These are phyloP conservation scores for Mythimna loreyi DNA, from an alignment of 2,888 invertebrate species.

Conservation along the genomic window DNA sequence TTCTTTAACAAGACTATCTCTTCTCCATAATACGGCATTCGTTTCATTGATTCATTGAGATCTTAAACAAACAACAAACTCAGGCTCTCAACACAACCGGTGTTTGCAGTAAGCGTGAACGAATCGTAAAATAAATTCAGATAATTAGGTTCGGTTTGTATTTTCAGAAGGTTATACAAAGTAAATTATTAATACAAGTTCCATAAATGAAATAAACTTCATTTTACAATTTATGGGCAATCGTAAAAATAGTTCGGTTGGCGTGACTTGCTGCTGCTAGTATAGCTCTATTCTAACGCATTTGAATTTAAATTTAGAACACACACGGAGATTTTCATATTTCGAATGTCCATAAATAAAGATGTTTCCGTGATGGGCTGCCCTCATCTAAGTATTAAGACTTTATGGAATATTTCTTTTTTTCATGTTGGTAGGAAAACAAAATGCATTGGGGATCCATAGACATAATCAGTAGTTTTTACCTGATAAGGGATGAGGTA, in stretches of 20 bases:
- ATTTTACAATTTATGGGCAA: constrained; percentile 48
- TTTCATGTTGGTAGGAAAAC: not conserved
- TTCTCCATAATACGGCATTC: not conserved
- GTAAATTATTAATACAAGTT: constrained; percentile 8
- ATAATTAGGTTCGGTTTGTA: not conserved
- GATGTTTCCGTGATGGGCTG: constrained; percentile 2
- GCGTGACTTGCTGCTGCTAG: constrained; percentile 66
- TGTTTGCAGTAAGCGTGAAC: constrained; percentile 9
- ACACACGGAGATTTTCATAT: constrained; percentile 50
- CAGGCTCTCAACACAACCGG: not conserved
- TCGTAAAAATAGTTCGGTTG: constrained; percentile 68
- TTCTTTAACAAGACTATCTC: not conserved
- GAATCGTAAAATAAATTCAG: constrained; percentile 30
- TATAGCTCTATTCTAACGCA: constrained; percentile 39
- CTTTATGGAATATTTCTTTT: not conserved
- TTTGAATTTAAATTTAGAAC: constrained; percentile 61
- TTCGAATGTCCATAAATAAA: constrained; percentile 36
- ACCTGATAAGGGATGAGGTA: not conserved
- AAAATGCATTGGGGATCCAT: not conserved
- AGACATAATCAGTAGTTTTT: not conserved
- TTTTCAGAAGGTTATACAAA: not conserved
- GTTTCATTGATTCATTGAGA: constrained; percentile 11
- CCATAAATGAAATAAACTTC: constrained; percentile 35
- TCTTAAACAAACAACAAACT: constrained; percentile 24
- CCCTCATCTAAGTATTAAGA: constrained; percentile 1